Percentiles rank a stretch among this genome's conserved stretches.
These are phyloP conservation scores for Melanophora roralis DNA, from an alignment of 2,888 invertebrate species.

Conservation along the genomic window DNA sequence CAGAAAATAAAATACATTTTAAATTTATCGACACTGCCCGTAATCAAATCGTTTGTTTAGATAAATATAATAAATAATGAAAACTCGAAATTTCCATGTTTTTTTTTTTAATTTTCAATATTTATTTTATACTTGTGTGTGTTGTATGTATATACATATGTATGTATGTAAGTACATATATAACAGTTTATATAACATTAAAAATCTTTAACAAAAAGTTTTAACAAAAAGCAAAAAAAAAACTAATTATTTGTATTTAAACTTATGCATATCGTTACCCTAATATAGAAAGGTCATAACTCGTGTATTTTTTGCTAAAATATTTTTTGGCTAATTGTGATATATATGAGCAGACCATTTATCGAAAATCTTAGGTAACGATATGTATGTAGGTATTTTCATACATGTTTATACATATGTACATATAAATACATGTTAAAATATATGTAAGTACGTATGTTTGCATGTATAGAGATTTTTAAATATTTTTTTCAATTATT, in stretches of 20 bases:
- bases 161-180: background rate
- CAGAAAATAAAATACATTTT: background rate
- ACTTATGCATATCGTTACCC: too few relatives aligned
- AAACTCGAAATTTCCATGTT: conserved; percentile 2
- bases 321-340: background rate
- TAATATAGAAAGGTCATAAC: background rate
- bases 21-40: background rate
- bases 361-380: too few relatives aligned
- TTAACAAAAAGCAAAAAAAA: background rate
- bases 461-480: background rate
- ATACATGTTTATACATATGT: conserved; percentile 8
- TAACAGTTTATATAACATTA: background rate
- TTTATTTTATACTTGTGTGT: too few relatives aligned
- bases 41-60: conserved; percentile 29
- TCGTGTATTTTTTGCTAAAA: background rate
- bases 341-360: too few relatives aligned
- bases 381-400: too few relatives aligned
- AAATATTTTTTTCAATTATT: too few relatives aligned
- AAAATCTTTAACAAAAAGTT: background rate
- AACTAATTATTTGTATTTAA: background rate
- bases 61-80: conserved; percentile 26
- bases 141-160: too few relatives aligned
- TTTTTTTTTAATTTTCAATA: too few relatives aligned
- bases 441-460: background rate
- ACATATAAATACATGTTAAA: background rate